Base-by-base conservation (phyloP, 1,140 invertebrate species). In the Dendrolimus punctatus region DNA sequence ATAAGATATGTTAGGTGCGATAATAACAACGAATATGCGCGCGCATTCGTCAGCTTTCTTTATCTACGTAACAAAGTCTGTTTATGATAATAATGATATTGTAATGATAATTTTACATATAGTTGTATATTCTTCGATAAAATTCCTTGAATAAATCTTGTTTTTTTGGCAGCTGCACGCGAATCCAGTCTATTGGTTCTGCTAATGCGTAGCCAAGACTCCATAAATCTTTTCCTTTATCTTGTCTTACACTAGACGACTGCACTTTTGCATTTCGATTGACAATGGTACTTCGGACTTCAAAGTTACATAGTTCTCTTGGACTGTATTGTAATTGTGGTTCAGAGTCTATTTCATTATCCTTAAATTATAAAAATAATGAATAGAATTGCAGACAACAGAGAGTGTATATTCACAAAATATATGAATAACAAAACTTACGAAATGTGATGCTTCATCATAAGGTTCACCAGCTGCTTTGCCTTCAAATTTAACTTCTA, bases 401-500 rank as follows among this genome's bases (percentile, higher is more conserved):
- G 47, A 40, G 46, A 48, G 49, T 47, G 53, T 44, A 48, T 49
- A 44, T 7, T 46, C 40, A 9, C 38, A 38, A 44, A 5, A 51
- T 45, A 38, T 42, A 37, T 23, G 23, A 46, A n/a, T 23, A 38
- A n/a, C n/a, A 4, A 7, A 49, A 61, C 62, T 53, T 49, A 64
- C 62, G 58, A 55, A 58, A 36, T 58, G 47, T 43, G 55, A 59
- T 9, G 41, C 39, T 41, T 68, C 61, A 42, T 76, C 64, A 9
- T 79, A 61, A 49, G 58, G 60, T 60, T 80, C 73, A 6, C 59
- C 64, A n/a, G 63, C 57, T 6, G 71, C 51, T 61, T 80, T 80
- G 7, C 86, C 73, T 73, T 90, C 88, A 43, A 89, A 84, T 71
- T 90, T 88, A 2, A 92, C 89, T 73, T 91, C 90, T 6, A 92